These are phyloP conservation scores for Elephas maximus DNA, from an alignment of 2,113 vertebrate species.

Conservation along the genomic window DNA sequence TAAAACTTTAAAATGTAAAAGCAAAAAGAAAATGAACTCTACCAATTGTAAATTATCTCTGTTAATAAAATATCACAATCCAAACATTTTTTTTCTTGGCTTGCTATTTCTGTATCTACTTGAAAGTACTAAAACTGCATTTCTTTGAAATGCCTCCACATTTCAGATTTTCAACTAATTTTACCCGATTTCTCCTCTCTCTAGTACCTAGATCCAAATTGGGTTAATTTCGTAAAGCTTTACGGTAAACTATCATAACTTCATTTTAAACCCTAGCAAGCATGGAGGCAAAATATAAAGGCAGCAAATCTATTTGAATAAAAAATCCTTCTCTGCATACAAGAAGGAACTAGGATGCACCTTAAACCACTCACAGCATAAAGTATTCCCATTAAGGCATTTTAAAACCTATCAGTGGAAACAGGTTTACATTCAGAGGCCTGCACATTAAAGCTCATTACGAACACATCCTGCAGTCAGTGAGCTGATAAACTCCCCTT, in stretches of 20 bases:
- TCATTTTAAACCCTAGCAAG: constrained; percentile 47
- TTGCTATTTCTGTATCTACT: neutral
- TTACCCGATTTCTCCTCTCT: neutral
- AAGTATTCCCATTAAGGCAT: constrained; percentile 36
- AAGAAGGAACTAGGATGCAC: neutral
- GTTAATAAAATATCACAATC: constrained; percentile 27
- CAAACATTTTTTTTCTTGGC: neutral
- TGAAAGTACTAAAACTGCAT: constrained; percentile 45
- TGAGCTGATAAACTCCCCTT: neutral
- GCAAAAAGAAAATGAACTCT: constrained; percentile 51
- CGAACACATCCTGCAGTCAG: constrained; percentile 6
- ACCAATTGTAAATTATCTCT: neutral
- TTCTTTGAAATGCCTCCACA: neutral
- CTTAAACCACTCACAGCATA: constrained; percentile 36
- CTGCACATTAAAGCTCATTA: constrained; percentile 17
- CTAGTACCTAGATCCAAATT: neutral
- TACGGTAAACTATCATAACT: constrained; percentile 24
- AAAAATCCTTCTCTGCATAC: constrained; percentile 10
- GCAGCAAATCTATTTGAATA: constrained; percentile 11
- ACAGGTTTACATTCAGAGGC: neutral
- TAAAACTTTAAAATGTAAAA: neutral
- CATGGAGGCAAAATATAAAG: neutral
- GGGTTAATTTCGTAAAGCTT: constrained; percentile 12
- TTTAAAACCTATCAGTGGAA: neutral
- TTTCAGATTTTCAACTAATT: constrained; percentile 17